Evolutionary conservation across 2,113 vertebrate genomes (phyloP), one percentile per base, ranked within the genome.

Genomic region (Phylloscopus trochilus): DNA sequence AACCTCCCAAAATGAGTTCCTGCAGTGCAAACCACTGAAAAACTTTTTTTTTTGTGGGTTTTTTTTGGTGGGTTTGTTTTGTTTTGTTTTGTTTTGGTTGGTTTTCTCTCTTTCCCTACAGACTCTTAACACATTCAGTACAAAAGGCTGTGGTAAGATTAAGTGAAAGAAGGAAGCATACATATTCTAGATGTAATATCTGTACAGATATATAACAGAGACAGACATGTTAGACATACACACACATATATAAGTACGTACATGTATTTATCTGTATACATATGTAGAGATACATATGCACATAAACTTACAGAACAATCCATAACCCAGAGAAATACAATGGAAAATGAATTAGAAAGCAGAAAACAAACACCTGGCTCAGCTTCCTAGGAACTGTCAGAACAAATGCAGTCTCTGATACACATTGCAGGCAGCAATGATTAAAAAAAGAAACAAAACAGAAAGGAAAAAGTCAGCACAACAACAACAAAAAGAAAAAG

Each of bases 331-430:
- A 52, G 64, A 67, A 87, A 72, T 47, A 55, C 18, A 87, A 56
- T 0, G 6, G 67, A 84, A 59, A 79, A 75, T 55, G 2, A 27
- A 47, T 44, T 92, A n/a, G 66, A 85, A 88, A 72, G n/a, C 16
- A 75, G 37, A 90, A 93, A 87, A 75, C 35, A 72, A 91, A 51
- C 56, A 89, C 33, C 13, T 75, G 27, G 24, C 41, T 91, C 39
- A 44, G 30, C n/a, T 91, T 85, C 62, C 56, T 43, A 46, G 55
- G 43, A 87, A 53, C 17, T 66, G 52, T 59, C 47, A 77, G 84
- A 81, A 58, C 5, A 83, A 52, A 19, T n/a, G 7, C 35, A 70
- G 35, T 27, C 13, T 74, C 41, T 56, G 59, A 73, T 24, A 77
- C 0, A 2, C 6, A 75, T 81, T 60, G 35, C 39, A 75, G 43